These are phyloP conservation scores for Triops cancriformis DNA, from an alignment of 1,140 invertebrate species.

Conservation along the genomic window DNA sequence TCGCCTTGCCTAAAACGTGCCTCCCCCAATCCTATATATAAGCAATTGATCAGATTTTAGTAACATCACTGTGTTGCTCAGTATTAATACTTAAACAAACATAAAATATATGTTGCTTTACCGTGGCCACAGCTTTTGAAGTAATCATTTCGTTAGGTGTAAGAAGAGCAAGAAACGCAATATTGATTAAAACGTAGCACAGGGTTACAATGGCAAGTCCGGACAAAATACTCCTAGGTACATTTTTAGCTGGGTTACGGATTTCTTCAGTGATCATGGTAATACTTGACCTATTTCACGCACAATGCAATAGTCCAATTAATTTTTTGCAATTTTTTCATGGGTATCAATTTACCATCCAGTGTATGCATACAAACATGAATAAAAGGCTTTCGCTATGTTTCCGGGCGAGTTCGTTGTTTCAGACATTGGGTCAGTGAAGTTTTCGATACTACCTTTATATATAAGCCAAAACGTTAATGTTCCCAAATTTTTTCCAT, in stretches of 20 bases:
- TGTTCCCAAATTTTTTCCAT: neutral
- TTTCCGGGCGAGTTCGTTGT: constrained; percentile 37
- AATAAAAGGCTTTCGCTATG: constrained; percentile 46
- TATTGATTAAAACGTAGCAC: constrained; percentile 52
- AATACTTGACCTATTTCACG: constrained; percentile 53
- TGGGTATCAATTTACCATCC: constrained; percentile 43
- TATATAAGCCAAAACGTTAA: neutral
- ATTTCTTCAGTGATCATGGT: constrained; percentile 60
- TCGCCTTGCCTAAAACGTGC: constrained; percentile 48
- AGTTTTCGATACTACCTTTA: constrained; percentile 35
- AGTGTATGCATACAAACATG: constrained; percentile 46
- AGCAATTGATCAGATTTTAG: neutral
- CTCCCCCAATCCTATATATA: constrained; percentile 49
- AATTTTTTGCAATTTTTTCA: no score
- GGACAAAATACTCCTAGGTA: constrained; percentile 53
- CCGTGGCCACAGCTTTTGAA: constrained; percentile 54
- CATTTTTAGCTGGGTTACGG: constrained; percentile 54
- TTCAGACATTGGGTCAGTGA: constrained; percentile 40
- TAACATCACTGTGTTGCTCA: no score
- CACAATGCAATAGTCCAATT: no score
- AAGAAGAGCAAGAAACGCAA: constrained; percentile 54
- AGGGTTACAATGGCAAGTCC: constrained; percentile 50
- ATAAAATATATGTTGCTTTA: constrained; percentile 40
- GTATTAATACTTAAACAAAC: no score
- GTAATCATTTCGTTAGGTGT: constrained; percentile 46